These are phyloP conservation scores for Strix uralensis DNA, from an alignment of 2,113 vertebrate species.

Conservation along the genomic window DNA sequence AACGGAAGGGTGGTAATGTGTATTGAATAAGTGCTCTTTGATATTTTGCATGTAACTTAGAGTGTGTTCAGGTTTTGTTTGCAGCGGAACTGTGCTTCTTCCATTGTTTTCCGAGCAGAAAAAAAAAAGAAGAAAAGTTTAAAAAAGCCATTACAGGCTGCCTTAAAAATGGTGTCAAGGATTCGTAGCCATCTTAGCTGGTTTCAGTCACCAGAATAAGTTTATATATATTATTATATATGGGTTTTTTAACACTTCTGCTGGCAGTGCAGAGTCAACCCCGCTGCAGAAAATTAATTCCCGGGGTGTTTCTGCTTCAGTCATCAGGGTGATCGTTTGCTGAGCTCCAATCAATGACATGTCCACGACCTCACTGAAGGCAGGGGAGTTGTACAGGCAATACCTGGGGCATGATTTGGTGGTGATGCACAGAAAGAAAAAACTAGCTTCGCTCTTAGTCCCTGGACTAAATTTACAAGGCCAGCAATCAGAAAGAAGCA, in stretches of 20 bases:
- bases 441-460: neutral
- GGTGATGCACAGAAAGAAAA: neutral
- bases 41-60: conserved; percentile 41
- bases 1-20: conserved; percentile 66
- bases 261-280: neutral
- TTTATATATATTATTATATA: neutral
- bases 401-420: neutral
- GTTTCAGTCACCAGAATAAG: neutral
- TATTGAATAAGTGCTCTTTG: conserved; percentile 35
- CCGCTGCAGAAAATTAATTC: neutral
- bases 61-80: conserved; percentile 28
- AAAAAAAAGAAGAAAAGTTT: neutral
- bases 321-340: neutral
- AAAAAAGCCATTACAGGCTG: neutral
- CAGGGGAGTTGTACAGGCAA: neutral
- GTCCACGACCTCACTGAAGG: neutral
- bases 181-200: neutral
- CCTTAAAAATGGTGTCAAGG: neutral
- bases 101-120: conserved; percentile 38
- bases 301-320: neutral
- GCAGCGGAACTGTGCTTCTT: conserved; percentile 19
- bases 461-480: neutral
- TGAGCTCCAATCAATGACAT: neutral
- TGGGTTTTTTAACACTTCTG: neutral
- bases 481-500: neutral